Evolutionary conservation across 2,888 invertebrate species (phyloP).

Genomic region (Conomelus anceps): DNA sequence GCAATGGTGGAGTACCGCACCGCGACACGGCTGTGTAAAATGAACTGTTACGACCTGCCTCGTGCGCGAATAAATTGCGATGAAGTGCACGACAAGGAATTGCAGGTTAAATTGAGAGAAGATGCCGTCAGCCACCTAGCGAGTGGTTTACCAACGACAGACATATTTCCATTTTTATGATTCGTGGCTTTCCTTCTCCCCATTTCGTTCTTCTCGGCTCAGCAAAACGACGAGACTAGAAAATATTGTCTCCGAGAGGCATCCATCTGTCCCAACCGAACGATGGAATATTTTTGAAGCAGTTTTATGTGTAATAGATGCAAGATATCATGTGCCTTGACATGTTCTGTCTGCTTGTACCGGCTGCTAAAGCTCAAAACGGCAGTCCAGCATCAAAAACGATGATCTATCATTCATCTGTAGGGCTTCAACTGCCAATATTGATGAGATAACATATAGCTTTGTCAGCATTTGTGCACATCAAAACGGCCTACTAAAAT

Average conservation of each 20-base stretch:
- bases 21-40: too few relatives aligned
- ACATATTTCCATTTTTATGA: conserved; percentile 14
- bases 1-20: background rate
- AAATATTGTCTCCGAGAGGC: conserved; percentile 1
- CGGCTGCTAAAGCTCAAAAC: too few relatives aligned
- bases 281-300: background rate
- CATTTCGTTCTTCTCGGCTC: background rate
- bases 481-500: background rate
- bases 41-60: background rate
- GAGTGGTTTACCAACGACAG: background rate
- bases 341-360: background rate
- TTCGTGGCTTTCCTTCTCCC: background rate
- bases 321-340: background rate
- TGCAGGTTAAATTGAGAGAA: background rate
- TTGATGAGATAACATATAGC: background rate
- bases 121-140: background rate
- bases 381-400: background rate
- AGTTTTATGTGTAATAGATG: background rate
- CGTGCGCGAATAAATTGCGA: background rate
- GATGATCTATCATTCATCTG: background rate
- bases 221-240: conserved; percentile 1
- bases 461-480: background rate
- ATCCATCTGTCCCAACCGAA: too few relatives aligned
- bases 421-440: background rate
- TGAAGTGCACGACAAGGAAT: background rate